phyloP scores from a whole-genome alignment of 2,113 vertebrate genomes.

The Microtus oregoni region DNA sequence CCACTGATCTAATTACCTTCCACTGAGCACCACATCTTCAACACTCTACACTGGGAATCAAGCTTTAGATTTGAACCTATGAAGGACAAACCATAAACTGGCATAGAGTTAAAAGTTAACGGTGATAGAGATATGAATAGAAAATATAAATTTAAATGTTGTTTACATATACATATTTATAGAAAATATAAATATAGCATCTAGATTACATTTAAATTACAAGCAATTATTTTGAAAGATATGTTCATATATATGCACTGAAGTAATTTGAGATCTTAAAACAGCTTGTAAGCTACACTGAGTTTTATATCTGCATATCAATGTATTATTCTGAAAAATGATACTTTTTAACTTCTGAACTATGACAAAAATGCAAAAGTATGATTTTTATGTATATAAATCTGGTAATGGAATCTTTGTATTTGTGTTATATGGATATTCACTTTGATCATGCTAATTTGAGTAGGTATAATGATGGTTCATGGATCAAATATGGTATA shows the following conservation, averaged over 20 bases:
- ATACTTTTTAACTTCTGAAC: constrained; percentile 58
- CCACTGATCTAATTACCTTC: background rate
- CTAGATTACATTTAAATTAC: constrained; percentile 17
- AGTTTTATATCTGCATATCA: constrained; percentile 12
- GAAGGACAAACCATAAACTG: background rate
- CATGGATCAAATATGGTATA: background rate
- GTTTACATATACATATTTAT: background rate
- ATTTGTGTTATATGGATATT: background rate
- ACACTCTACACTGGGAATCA: background rate
- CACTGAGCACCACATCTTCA: background rate
- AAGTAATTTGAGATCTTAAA: constrained; percentile 14
- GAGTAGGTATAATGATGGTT: constrained; percentile 1
- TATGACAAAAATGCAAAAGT: constrained; percentile 32
- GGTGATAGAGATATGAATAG: no score
- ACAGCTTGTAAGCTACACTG: background rate
- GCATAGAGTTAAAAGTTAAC: background rate
- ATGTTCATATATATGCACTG: constrained; percentile 28
- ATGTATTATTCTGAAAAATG: background rate
- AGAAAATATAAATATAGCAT: background rate
- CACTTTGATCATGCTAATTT: constrained; percentile 49
- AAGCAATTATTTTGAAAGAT: constrained; percentile 27
- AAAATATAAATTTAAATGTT: background rate
- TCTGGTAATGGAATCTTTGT: constrained; percentile 34
- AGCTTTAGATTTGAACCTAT: background rate
- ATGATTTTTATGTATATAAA: constrained; percentile 25